Conservation (phyloP, 2,888 invertebrate genomes). For the Drosophila anceps region DNA sequence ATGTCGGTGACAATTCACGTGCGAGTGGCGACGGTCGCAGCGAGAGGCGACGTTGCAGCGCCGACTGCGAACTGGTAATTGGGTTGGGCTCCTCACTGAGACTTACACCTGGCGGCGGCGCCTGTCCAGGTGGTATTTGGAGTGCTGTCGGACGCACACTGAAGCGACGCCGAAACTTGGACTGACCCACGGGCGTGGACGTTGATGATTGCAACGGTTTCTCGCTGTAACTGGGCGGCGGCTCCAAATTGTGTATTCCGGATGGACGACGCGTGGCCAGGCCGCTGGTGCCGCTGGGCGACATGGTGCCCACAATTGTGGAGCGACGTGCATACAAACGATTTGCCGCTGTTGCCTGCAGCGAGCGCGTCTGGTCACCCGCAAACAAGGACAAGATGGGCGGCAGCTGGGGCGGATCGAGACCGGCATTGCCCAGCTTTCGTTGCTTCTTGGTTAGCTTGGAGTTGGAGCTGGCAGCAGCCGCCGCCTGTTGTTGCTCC, state of each 20-base stretch:
- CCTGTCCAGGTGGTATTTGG: slow-evolving; percentile 84
- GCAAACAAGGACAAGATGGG: slow-evolving; percentile 86
- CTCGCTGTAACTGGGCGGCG: slow-evolving; percentile 84
- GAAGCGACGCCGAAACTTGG: slow-evolving; percentile 84
- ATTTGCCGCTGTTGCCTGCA: slow-evolving; percentile 78
- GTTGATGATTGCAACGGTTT: slow-evolving; percentile 30
- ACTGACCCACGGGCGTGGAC: slow-evolving; percentile 22
- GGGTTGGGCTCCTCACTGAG: slow-evolving; percentile 45
- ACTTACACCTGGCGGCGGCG: slow-evolving; percentile 80
- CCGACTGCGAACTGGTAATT: slow-evolving; percentile 68
- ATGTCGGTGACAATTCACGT: slow-evolving; percentile 69
- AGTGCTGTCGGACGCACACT: slow-evolving; percentile 84
- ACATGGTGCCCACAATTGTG: slow-evolving; percentile 82
- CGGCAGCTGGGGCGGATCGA: slow-evolving; percentile 86
- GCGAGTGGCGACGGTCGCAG: slow-evolving; percentile 84
- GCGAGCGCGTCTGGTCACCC: slow-evolving; percentile 74
- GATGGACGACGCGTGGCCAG: slow-evolving; percentile 67
- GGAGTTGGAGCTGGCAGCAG: slow-evolving; percentile 45
- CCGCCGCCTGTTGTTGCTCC: slow-evolving; percentile 31
- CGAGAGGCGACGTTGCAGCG: slow-evolving; percentile 83
- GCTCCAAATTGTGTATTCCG: slow-evolving; percentile 73
- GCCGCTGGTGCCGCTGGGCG: slow-evolving; percentile 43
- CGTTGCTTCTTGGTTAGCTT: slow-evolving; percentile 82
- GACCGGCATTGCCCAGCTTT: slow-evolving; percentile 87
- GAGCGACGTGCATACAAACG: slow-evolving; percentile 82